These are phyloP conservation scores for Cyrtodaria siliqua DNA, from an alignment of 2,888 invertebrate genomes.

Conservation along the genomic window DNA sequence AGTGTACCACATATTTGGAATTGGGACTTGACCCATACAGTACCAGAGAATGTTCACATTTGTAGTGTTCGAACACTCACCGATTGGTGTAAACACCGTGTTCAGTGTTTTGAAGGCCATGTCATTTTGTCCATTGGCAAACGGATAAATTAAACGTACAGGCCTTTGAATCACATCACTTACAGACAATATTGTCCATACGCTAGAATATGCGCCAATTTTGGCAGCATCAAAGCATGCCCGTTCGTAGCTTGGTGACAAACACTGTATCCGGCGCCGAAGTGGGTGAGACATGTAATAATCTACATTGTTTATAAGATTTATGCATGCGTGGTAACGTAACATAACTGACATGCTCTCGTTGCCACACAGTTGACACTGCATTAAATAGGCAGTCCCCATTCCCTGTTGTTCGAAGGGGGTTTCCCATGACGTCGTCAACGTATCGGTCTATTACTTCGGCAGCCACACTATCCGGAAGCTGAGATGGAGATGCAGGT, in stretches of 20 bases:
- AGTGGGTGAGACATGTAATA: conserved; percentile 1
- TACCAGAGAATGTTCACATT: conserved; percentile 6
- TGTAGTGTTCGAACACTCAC: background rate
- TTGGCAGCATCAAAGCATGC: background rate
- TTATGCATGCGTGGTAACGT: conserved; percentile 2
- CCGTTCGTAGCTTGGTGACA: background rate
- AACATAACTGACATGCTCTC: conserved; percentile 3
- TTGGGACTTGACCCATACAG: background rate
- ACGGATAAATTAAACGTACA: conserved; percentile 1
- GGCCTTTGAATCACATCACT: background rate
- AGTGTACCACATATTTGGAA: conserved; percentile 1
- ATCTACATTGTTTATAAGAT: background rate
- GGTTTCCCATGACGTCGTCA: no score
- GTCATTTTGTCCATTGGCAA: conserved; percentile 3
- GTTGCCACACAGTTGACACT: background rate
- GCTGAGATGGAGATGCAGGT: no score
- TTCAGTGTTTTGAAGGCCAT: conserved; percentile 4
- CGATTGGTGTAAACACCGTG: background rate
- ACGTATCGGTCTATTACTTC: no score
- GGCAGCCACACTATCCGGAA: no score
- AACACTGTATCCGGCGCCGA: background rate
- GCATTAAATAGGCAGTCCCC: no score
- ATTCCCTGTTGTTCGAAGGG: no score
- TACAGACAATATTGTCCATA: conserved; percentile 1
- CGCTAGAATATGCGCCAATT: background rate